phyloP scores from a whole-genome alignment of 2,888 invertebrate species.

The Amphipyra berbera region DNA sequence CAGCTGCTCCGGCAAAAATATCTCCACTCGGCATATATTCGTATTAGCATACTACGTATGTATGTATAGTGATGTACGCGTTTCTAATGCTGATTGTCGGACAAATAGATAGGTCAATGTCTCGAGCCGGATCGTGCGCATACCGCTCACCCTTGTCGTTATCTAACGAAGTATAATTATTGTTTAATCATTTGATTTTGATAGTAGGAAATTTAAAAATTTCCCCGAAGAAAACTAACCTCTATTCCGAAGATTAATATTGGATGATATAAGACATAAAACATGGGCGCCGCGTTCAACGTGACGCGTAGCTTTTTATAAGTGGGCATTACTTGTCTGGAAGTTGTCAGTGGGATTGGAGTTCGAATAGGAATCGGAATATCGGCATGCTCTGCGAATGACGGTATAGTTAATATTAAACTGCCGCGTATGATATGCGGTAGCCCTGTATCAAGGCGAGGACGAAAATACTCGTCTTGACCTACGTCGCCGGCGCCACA shows the following conservation, averaged over 20 bases:
- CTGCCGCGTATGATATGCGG: slow-evolving; percentile 81
- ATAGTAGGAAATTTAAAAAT: slow-evolving; percentile 21
- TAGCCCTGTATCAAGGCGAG: slow-evolving; percentile 89
- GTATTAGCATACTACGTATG: slow-evolving; percentile 61
- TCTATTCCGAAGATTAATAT: slow-evolving; percentile 40
- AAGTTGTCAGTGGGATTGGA: slow-evolving; percentile 58
- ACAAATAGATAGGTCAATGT: slow-evolving; percentile 86
- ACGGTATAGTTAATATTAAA: slow-evolving; percentile 87
- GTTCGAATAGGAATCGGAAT: slow-evolving; percentile 53
- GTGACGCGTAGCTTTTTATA: slow-evolving; percentile 53
- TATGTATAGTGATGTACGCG: slow-evolving; percentile 57
- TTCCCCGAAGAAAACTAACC: slow-evolving; percentile 16
- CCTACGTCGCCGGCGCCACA: slow-evolving; percentile 81
- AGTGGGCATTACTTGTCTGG: slow-evolving; percentile 57
- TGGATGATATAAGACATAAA: slow-evolving; percentile 43
- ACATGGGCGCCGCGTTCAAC: slow-evolving; percentile 36
- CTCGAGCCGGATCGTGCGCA: slow-evolving; percentile 74
- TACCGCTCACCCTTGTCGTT: slow-evolving; percentile 44
- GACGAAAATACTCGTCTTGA: slow-evolving; percentile 86
- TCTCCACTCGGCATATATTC: slow-evolving; percentile 77
- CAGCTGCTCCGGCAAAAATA: slow-evolving; percentile 84
- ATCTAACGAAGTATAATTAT: slow-evolving; percentile 37
- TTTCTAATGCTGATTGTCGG: slow-evolving; percentile 70
- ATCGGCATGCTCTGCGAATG: slow-evolving; percentile 70
- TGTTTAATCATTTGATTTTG: slow-evolving; percentile 26